phyloP scores from a whole-genome alignment of 2,113 vertebrate species.

The Hypocryptadius cinnamomeus region DNA sequence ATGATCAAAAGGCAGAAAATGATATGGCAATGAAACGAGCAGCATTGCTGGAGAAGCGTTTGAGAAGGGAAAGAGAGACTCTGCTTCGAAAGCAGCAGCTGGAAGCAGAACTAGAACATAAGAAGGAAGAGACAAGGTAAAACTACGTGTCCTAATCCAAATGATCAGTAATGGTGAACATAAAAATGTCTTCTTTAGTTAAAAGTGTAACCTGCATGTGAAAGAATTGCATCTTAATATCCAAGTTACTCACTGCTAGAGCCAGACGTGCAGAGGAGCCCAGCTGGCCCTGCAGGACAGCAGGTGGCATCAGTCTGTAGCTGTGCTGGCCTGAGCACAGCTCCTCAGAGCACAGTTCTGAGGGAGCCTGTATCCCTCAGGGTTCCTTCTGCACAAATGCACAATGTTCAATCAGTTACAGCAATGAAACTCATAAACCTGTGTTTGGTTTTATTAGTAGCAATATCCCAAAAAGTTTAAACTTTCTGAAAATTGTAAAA shows the following conservation, averaged over 20 bases:
- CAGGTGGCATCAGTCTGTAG: neutral
- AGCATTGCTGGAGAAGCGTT: conserved; percentile 90
- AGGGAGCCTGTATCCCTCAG: neutral
- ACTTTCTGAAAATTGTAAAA: neutral
- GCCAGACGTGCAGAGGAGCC: neutral
- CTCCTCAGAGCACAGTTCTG: neutral
- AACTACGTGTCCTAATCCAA: neutral
- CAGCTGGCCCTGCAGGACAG: neutral
- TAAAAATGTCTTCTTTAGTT: neutral
- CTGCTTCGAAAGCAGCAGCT: conserved; percentile 88
- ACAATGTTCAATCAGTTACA: neutral
- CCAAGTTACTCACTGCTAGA: neutral
- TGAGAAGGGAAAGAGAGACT: conserved; percentile 88
- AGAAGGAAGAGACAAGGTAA: conserved; percentile 93
- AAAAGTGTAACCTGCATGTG: neutral
- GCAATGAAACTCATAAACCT: neutral
- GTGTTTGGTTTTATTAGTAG: neutral
- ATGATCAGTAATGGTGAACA: neutral
- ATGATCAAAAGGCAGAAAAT: conserved; percentile 89
- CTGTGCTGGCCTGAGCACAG: neutral
- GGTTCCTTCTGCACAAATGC: neutral
- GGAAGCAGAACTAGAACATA: conserved; percentile 88
- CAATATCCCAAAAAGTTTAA: neutral
- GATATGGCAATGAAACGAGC: conserved; percentile 93
- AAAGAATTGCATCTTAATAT: neutral